Evolutionary conservation across 2,797 vertebrate genomes (phyloP).

Genomic region (Chrysocyon brachyurus): DNA sequence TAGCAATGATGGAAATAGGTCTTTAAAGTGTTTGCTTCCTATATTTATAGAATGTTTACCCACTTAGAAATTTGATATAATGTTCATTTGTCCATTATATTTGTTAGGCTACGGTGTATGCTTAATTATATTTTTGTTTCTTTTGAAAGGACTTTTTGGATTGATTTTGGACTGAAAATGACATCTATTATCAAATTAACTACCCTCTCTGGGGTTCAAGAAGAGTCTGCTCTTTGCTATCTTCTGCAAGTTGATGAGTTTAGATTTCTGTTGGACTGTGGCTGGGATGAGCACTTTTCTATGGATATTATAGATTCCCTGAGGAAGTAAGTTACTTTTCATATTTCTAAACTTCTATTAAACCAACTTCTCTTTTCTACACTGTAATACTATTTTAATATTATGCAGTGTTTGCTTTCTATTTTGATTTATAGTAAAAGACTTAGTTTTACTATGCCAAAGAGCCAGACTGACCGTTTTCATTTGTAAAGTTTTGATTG

Average conservation of each 20-base stretch:
- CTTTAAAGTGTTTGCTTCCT: conserved; percentile 34
- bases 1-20: neutral
- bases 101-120: neutral
- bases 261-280: conserved; percentile 97
- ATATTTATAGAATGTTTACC: neutral
- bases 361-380: neutral
- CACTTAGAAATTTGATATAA: conserved; percentile 7
- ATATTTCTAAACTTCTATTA: neutral
- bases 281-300: conserved; percentile 99
- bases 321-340: conserved; percentile 92
- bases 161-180: conserved; percentile 88
- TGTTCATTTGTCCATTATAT: neutral
- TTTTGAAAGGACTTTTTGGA: conserved; percentile 74
- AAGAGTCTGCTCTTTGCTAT: conserved; percentile 99
- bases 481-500: conserved; percentile 31
- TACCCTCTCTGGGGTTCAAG: conserved; percentile 97
- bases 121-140: conserved; percentile 71
- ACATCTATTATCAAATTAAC: conserved; percentile 99
- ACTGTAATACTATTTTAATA: neutral
- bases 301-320: conserved; percentile 98
- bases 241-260: conserved; percentile 99
- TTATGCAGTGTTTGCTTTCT: neutral
- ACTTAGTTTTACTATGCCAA: conserved; percentile 18
- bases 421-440: neutral
- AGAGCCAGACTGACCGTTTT: conserved; percentile 30